These are phyloP conservation scores for Oxycera nigricornis DNA, from an alignment of 2,888 invertebrate species.

Conservation along the genomic window DNA sequence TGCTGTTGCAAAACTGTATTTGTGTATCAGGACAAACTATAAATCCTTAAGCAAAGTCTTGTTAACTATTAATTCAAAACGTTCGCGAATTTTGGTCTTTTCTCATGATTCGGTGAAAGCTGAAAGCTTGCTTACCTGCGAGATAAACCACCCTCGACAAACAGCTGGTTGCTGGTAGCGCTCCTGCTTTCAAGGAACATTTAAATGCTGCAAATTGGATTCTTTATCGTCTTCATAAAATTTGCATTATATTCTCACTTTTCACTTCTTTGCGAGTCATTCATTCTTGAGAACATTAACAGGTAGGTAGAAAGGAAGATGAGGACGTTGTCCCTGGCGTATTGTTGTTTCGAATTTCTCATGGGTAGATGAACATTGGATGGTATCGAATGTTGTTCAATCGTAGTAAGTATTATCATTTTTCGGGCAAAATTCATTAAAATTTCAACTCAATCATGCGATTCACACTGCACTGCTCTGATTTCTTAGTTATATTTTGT, in stretches of 20 bases:
- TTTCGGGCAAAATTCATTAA: too few relatives aligned
- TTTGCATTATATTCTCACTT: constrained; percentile 47
- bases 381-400: neutral
- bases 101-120: constrained; percentile 1
- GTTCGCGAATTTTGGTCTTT: constrained; percentile 24
- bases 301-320: constrained; percentile 21
- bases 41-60: constrained; percentile 35
- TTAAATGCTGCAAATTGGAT: constrained; percentile 47
- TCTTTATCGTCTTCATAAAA: constrained; percentile 47
- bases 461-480: too few relatives aligned
- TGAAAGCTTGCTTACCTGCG: neutral
- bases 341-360: neutral
- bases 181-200: constrained; percentile 25
- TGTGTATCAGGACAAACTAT: constrained; percentile 1
- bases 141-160: neutral
- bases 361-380: neutral
- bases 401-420: too few relatives aligned
- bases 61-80: constrained; percentile 27
- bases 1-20: constrained; percentile 7
- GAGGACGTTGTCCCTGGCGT: constrained; percentile 4
- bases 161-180: neutral
- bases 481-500: too few relatives aligned
- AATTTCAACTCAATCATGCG: too few relatives aligned
- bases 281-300: constrained; percentile 39
- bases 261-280: constrained; percentile 44